Conservation (phyloP, 2,888 invertebrate species). For the Polymixis lichenea region DNA sequence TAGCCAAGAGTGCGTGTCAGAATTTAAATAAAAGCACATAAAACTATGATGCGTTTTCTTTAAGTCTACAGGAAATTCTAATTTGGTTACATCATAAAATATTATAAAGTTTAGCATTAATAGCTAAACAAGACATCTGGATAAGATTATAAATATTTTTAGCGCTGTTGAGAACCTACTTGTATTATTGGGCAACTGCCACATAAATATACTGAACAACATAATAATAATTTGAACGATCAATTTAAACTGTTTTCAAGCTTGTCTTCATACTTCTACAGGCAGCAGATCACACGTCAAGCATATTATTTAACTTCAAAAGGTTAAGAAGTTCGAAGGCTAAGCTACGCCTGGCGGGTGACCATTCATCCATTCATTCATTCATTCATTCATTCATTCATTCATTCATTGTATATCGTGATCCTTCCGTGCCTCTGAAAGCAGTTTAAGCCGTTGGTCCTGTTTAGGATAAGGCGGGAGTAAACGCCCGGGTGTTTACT, state of each 20-base stretch:
- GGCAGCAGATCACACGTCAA: not conserved
- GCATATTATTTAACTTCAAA: not conserved
- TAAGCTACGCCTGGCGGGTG: not conserved
- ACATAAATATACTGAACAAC: conserved; percentile 23
- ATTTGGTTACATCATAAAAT: conserved; percentile 47
- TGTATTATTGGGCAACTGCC: conserved; percentile 50
- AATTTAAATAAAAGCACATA: conserved; percentile 30
- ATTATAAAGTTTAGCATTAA: conserved; percentile 22
- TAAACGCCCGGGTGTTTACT: too few relatives aligned
- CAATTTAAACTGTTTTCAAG: conserved; percentile 13
- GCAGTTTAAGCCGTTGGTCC: not conserved
- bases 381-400: too few relatives aligned
- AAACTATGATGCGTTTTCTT: conserved; percentile 29
- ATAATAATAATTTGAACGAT: conserved; percentile 13
- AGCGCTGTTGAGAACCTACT: conserved; percentile 22
- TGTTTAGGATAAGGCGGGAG: too few relatives aligned
- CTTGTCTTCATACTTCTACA: not conserved
- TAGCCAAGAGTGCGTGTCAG: conserved; percentile 13
- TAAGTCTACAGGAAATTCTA: conserved; percentile 43
- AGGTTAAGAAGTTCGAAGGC: not conserved
- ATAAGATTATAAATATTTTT: conserved; percentile 17
- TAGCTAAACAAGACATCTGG: conserved; percentile 43
- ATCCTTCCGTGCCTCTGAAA: not conserved
- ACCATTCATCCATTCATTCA: too few relatives aligned
- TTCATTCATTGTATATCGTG: not conserved